Evolutionary conservation across 2,113 vertebrate species (phyloP).

Genomic region (Cyphomyrus plagiostoma): DNA sequence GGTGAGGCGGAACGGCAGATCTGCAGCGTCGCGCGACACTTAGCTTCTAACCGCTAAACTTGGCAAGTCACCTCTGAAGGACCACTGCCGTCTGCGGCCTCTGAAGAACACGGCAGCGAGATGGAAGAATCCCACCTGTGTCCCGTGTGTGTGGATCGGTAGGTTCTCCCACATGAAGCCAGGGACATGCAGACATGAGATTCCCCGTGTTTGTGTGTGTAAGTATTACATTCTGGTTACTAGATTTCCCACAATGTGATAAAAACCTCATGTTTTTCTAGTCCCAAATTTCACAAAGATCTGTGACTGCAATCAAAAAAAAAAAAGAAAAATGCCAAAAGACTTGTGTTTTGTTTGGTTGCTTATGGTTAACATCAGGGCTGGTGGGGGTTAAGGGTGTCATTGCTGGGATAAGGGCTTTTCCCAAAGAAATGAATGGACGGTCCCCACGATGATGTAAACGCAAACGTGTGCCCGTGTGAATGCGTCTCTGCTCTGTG

Average conservation of each 20-base stretch:
- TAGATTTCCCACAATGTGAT: background rate
- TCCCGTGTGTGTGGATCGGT: background rate
- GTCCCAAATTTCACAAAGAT: background rate
- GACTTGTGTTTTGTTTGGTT: background rate
- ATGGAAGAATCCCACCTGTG: background rate
- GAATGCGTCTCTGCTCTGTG: background rate
- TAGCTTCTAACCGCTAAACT: background rate
- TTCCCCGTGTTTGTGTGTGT: background rate
- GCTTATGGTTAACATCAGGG: background rate
- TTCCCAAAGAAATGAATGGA: background rate
- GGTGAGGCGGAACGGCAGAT: background rate
- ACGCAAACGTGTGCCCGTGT: background rate
- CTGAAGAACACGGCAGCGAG: background rate
- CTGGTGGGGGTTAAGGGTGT: background rate
- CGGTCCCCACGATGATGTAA: background rate
- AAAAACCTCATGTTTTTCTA: background rate
- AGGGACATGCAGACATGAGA: background rate
- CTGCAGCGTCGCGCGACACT: background rate
- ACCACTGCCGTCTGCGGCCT: background rate
- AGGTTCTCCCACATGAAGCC: background rate
- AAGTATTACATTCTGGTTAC: background rate
- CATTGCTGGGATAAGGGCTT: background rate
- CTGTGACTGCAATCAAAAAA: background rate
- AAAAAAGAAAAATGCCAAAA: background rate
- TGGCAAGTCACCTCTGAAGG: background rate